Evolutionary conservation across 1,140 invertebrate genomes (phyloP).

Genomic region (Lucilia sericata): DNA sequence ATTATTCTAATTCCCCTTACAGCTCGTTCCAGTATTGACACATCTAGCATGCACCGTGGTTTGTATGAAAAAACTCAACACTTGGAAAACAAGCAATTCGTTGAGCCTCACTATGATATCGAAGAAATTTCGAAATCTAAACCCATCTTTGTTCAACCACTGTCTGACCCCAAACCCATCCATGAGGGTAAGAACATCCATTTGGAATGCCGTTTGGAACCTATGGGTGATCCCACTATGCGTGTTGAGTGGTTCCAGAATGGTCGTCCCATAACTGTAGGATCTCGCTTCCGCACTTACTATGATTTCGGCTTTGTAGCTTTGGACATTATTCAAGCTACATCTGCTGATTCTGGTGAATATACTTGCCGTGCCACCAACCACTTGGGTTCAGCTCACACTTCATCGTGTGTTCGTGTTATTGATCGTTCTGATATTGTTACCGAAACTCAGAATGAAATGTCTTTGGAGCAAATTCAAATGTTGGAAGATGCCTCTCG

Average conservation of each 20-base stretch:
- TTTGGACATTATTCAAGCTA: slow-evolving; percentile 88
- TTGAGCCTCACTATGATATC: slow-evolving; percentile 88
- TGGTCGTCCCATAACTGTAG: slow-evolving; percentile 86
- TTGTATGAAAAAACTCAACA: slow-evolving; percentile 89
- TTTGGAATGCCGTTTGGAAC: slow-evolving; percentile 89
- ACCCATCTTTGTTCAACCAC: slow-evolving; percentile 87
- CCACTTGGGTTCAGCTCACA: slow-evolving; percentile 90
- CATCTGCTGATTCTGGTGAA: slow-evolving; percentile 91
- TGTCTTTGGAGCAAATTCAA: slow-evolving; percentile 94
- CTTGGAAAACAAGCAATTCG: slow-evolving; percentile 86
- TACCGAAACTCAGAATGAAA: slow-evolving; percentile 94
- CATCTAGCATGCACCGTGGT: slow-evolving; percentile 85
- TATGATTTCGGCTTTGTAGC: slow-evolving; percentile 95
- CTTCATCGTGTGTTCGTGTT: slow-evolving; percentile 88
- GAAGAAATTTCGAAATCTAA: slow-evolving; percentile 95
- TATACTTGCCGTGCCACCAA: slow-evolving; percentile 94
- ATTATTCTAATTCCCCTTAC: slow-evolving; percentile 55
- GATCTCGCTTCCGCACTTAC: slow-evolving; percentile 93
- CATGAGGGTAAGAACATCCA: slow-evolving; percentile 93
- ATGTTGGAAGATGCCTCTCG: slow-evolving; percentile 90
- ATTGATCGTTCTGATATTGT: slow-evolving; percentile 87
- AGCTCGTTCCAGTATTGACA: slow-evolving; percentile 89
- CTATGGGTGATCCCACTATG: slow-evolving; percentile 96
- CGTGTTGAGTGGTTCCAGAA: slow-evolving; percentile 96
- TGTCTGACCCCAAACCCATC: slow-evolving; percentile 84